Conservation (phyloP, 2,113 vertebrate species). For the Proterorhinus semilunaris region DNA sequence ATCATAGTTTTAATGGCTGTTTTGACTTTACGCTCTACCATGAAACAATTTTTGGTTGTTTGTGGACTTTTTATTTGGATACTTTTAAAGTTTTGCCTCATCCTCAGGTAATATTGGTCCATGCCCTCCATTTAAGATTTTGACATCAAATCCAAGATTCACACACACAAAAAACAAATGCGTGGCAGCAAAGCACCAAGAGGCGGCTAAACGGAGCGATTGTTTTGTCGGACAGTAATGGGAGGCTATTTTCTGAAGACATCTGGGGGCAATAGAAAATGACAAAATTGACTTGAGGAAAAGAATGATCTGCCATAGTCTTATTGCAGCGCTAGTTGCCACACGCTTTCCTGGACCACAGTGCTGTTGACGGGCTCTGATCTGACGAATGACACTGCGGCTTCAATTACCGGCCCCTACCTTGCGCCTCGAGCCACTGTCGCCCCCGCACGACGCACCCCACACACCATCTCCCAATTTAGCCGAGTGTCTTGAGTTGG, state of each 20-base stretch:
- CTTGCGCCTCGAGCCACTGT: conserved; percentile 20
- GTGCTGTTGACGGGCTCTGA: conserved; percentile 30
- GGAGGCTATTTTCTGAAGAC: conserved; percentile 45
- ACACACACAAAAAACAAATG: conserved; percentile 15
- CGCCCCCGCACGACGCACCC: conserved; percentile 15
- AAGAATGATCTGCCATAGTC: conserved; percentile 49
- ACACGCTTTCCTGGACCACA: conserved; percentile 28
- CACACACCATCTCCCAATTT: background rate
- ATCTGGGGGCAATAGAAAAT: conserved; percentile 45
- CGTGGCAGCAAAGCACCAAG: conserved; percentile 1
- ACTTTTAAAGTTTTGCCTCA: no score
- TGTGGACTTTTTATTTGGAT: no score
- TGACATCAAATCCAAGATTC: background rate
- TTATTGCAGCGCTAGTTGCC: conserved; percentile 43
- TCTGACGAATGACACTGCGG: conserved; percentile 46
- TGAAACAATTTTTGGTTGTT: no score
- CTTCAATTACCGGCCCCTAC: conserved; percentile 52
- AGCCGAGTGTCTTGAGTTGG: conserved; percentile 1
- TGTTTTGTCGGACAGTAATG: conserved; percentile 51
- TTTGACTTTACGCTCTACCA: no score
- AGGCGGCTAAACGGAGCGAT: conserved; percentile 23
- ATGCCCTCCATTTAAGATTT: no score
- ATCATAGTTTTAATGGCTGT: no score
- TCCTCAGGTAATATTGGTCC: no score
- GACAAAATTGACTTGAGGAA: conserved; percentile 54